phyloP scores from a whole-genome alignment of 1,140 invertebrate genomes.

The Caligus rogercresseyi region DNA sequence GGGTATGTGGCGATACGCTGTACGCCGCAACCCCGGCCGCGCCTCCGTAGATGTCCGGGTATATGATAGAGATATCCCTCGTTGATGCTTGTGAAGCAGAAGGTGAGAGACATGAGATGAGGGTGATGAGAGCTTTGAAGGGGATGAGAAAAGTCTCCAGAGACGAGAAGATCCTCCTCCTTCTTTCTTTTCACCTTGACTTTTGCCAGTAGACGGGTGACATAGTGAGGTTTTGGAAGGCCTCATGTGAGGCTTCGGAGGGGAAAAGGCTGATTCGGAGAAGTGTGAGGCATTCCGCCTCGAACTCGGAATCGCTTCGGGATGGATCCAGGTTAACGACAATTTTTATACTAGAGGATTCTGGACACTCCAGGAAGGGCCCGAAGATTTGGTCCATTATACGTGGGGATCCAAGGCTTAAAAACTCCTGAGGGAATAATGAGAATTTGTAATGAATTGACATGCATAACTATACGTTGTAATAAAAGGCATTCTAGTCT shows the following conservation, averaged over 20 bases:
- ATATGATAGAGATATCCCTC: conserved; percentile 18
- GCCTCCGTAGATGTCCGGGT: conserved; percentile 12
- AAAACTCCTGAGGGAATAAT: too few species aligned
- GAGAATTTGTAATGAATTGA: too few species aligned
- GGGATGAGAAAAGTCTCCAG: background rate
- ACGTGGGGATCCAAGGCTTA: background rate
- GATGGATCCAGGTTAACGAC: background rate
- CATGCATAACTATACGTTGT: too few species aligned
- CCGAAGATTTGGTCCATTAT: conserved; percentile 1
- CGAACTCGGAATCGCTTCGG: background rate
- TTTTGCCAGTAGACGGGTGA: conserved; percentile 13
- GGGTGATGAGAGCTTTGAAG: conserved; percentile 2
- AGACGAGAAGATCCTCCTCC: background rate
- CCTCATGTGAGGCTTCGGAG: conserved; percentile 1
- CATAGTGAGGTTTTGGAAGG: conserved; percentile 2
- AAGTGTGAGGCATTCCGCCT: conserved; percentile 8
- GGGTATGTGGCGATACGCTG: conserved; percentile 16
- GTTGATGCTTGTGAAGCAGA: conserved; percentile 11
- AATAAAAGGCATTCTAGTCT: too few species aligned
- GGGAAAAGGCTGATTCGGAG: background rate
- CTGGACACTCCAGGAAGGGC: background rate
- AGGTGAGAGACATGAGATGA: conserved; percentile 17
- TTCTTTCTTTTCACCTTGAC: background rate
- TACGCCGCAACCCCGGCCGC: conserved; percentile 2
- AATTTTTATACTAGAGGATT: background rate